phyloP scores from a whole-genome alignment of 2,113 vertebrate species.

The Calyptommatus sinebrachiatus region DNA sequence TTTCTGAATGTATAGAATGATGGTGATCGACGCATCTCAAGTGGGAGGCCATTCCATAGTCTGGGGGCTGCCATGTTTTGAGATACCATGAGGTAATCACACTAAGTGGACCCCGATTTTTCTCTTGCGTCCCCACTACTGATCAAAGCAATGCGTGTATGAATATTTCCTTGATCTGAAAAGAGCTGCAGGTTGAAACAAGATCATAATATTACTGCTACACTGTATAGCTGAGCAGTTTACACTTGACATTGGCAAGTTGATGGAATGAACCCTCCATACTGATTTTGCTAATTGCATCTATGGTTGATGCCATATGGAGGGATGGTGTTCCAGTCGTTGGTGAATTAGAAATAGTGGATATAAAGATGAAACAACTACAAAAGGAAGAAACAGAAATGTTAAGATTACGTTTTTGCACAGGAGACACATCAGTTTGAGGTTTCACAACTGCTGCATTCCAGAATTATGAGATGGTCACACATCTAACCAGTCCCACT shows the following conservation, averaged over 20 bases:
- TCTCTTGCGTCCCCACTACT: neutral
- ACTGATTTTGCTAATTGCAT: neutral
- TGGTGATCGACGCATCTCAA: too few relatives aligned
- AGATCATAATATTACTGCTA: neutral
- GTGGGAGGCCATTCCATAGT: too few relatives aligned
- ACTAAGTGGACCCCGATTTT: neutral
- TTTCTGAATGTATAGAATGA: too few relatives aligned
- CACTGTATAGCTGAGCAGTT: neutral
- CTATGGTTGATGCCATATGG: neutral
- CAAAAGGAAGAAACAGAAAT: neutral
- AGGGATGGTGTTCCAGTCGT: neutral
- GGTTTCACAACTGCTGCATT: neutral
- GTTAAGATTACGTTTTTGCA: neutral
- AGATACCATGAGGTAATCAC: neutral
- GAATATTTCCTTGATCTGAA: neutral
- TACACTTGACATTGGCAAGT: neutral
- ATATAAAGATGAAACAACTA: neutral
- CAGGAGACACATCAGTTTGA: neutral
- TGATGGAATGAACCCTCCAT: neutral
- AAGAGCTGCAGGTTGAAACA: too few relatives aligned
- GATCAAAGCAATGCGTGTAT: neutral
- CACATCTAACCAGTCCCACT: neutral
- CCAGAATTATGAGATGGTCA: neutral
- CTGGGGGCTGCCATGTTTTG: neutral
- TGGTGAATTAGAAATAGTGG: neutral